Base-by-base conservation (phyloP, 2,113 vertebrate genomes). In the Charina bottae region DNA sequence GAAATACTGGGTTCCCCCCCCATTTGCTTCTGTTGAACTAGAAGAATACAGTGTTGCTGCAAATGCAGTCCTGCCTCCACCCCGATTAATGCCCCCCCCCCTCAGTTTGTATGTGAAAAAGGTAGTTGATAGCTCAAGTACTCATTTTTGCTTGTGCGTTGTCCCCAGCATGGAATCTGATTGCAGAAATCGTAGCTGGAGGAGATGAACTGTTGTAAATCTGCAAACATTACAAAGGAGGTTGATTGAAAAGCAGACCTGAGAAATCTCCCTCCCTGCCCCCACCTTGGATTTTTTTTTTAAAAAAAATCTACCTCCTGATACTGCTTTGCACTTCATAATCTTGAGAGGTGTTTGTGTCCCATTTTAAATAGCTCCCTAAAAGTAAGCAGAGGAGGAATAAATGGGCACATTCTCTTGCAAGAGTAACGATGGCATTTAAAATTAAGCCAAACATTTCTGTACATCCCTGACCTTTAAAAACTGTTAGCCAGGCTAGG, bases 111-210 rank as follows among this genome's bases (percentile, higher is more conserved):
- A 97, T 97, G 96, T 96, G 95, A 96, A 98, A 97, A 97, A 95
- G 94, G 93, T 94, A 97, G 97, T 97, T 97, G 97, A 97, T 98
- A 97, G 96, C 91, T 83, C 91, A 90, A 85, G 88, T 94, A 94
- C 94, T 96, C 95, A 92, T 95, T 94, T 96, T 93, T 96, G 93
- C 90, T 93, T 95, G n/a, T 90, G 95, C 95, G 96, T 86, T 93
- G 93, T 95, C 97, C 96, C 92, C 94, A 94, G 96, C 90, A 89
- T 93, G 94, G 83, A 97, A 2, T 95, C 93, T 97, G 97, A 97
- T 97, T 97, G 96, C 97, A 94, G 96, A 96, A 96, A 97, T 97
- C 90, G 94, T 86, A 0, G 92, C 94, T 95, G 87, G 88, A 72
- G 78, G 64, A 93, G 72, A 60, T 8, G 97, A 96, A 86, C 88